Base-by-base conservation (phyloP, 2,797 vertebrate species). In the Ibycter americanus region DNA sequence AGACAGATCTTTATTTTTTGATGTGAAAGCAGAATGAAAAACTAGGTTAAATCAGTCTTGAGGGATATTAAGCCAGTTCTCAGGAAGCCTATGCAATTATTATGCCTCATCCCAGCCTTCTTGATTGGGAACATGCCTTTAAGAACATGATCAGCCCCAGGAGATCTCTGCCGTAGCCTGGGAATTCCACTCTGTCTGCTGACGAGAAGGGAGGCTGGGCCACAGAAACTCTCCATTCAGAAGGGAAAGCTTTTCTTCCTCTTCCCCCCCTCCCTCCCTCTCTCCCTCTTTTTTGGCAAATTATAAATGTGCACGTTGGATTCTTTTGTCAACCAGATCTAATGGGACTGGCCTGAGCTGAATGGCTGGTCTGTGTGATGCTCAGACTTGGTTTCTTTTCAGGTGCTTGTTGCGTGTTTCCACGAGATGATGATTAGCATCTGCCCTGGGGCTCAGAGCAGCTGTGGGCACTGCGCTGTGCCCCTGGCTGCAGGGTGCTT, bases 351-450 rank as follows among this genome's bases (percentile, higher is more conserved):
- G 94, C 90, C 91, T 88, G 87, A 80, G 92, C 96, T 98, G 97
- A 98, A 97, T 97, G 95, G 94, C 81, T 97, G 93, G 85, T 96
- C 94, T 98, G 97, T 97, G 91, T 83, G 96, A 96, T 93, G 93
- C 93, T 96, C 70, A 1, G 90, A 80, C 82, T 87, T 26, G 1
- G 42, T 89, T 95, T 93, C 90, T 97, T 91, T 94, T 98, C 97
- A 97, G 97, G 96, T 98, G 97, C 90, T 96, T 42, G 2, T 63
- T 96, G 85, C 90, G 63, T 93, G 54, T 96, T 96, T 97, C 89
- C 83, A 86, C 2, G 5, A 82, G 80, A 90, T 96, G 97, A 97
- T 4, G 92, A 91, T 93, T 96, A 97, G 96, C 96, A 97, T 96
- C 96, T 97, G 97, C 95, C 94, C 81, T 62, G 63, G 94, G 81